Conservation (phyloP, 2,797 vertebrate genomes). For the Enteromius treurensis region DNA sequence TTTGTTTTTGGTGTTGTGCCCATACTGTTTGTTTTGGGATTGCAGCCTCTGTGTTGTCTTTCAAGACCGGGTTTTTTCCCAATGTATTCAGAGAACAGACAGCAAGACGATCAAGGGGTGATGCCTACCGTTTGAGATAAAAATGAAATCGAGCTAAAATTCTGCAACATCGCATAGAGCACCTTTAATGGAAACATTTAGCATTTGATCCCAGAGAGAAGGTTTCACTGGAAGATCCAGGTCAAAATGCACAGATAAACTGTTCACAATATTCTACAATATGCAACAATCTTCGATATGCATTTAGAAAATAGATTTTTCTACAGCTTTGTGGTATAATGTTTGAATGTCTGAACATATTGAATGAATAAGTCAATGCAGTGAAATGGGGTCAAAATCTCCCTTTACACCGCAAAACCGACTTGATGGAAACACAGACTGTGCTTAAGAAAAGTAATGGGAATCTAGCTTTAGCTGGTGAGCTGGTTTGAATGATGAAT, state of each 20-base stretch:
- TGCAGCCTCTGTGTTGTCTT: no score
- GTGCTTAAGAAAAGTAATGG: constrained; percentile 63
- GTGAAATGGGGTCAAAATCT: neutral
- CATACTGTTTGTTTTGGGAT: no score
- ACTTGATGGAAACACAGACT: constrained; percentile 31
- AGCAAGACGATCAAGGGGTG: no score
- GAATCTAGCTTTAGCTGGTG: constrained; percentile 56
- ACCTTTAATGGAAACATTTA: neutral
- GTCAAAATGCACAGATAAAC: neutral
- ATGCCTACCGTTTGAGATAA: no score
- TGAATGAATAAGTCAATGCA: neutral
- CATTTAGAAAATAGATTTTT: neutral
- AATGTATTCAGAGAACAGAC: no score
- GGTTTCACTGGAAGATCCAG: neutral
- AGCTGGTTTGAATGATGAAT: constrained; percentile 51
- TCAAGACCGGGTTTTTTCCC: no score
- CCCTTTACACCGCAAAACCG: neutral
- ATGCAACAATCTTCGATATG: neutral
- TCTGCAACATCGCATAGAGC: no score
- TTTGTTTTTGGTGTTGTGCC: no score
- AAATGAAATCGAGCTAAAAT: no score
- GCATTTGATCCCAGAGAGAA: neutral
- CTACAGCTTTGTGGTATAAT: neutral
- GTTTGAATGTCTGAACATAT: neutral
- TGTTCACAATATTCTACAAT: neutral